Evolutionary conservation across 1,140 invertebrate species (phyloP).

Genomic region (Diorhabda elongata): DNA sequence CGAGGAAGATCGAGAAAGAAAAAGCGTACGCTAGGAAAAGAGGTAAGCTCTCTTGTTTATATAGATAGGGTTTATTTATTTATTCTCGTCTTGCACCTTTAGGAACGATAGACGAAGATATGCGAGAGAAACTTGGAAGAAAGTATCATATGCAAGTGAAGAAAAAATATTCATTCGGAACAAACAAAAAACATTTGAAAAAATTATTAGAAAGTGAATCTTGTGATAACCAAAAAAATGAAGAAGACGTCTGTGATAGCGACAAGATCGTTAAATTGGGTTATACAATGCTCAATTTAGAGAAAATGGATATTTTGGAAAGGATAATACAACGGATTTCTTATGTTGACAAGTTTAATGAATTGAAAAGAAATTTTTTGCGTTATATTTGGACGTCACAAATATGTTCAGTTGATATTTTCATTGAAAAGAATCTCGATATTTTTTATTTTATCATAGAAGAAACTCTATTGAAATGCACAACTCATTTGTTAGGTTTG

Average conservation of each 20-base stretch:
- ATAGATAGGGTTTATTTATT: too few species aligned
- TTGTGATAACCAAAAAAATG: background rate
- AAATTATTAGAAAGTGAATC: slow-evolving; percentile 13
- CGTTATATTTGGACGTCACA: slow-evolving; percentile 8
- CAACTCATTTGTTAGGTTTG: slow-evolving; percentile 25
- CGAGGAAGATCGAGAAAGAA: background rate
- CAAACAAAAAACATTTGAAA: slow-evolving; percentile 23
- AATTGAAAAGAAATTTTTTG: slow-evolving; percentile 25
- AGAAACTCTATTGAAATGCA: slow-evolving; percentile 23
- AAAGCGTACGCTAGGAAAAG: too few species aligned
- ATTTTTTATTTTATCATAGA: slow-evolving; percentile 17
- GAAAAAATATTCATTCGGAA: slow-evolving; percentile 25
- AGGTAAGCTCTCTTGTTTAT: too few species aligned
- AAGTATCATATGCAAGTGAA: slow-evolving; percentile 6
- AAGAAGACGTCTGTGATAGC: slow-evolving; percentile 9
- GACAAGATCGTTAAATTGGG: slow-evolving; percentile 25
- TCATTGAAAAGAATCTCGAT: background rate
- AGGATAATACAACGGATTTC: slow-evolving; percentile 14
- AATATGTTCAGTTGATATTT: background rate
- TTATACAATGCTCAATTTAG: slow-evolving; percentile 23
- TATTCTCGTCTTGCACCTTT: too few species aligned
- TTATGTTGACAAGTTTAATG: slow-evolving; percentile 15
- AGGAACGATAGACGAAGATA: too few species aligned
- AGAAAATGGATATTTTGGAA: slow-evolving; percentile 11
- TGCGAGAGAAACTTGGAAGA: slow-evolving; percentile 15